Percentiles rank a stretch among this genome's conserved stretches.
phyloP scores from a whole-genome alignment of 2,888 invertebrate species.

The Lepas anatifera region DNA sequence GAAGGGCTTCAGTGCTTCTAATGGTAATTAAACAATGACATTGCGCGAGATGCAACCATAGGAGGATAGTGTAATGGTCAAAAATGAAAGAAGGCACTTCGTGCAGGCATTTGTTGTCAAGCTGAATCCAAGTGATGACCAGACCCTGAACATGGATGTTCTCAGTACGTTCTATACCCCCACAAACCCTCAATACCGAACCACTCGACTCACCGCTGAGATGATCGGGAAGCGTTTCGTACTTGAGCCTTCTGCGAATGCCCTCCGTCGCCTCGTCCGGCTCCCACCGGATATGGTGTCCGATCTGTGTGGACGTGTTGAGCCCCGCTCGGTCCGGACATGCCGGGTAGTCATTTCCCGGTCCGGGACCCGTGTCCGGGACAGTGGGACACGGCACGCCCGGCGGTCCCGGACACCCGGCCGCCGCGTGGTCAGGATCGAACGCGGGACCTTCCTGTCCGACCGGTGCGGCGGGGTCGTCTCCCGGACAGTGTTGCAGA shows the following conservation, averaged over 20 bases:
- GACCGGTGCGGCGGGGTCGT: not conserved
- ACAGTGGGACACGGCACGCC: conserved; percentile 3
- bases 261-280: not conserved
- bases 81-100: too few species aligned
- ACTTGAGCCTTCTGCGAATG: not conserved
- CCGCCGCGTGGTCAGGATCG: not conserved
- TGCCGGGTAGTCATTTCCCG: not conserved
- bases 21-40: too few species aligned
- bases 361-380: not conserved
- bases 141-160: too few species aligned
- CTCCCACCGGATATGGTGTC: not conserved
- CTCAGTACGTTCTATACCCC: too few species aligned
- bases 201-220: not conserved
- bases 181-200: too few species aligned
- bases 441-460: not conserved
- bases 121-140: too few species aligned
- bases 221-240: not conserved
- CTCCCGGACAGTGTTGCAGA: not conserved
- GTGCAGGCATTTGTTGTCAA: too few species aligned
- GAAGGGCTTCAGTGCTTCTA: too few species aligned
- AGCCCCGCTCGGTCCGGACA: not conserved
- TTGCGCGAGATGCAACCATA: too few species aligned
- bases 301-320: not conserved
- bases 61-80: too few species aligned
- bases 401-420: not conserved